phyloP scores from a whole-genome alignment of 2,888 invertebrate genomes.

The Schizaphis graminum region DNA sequence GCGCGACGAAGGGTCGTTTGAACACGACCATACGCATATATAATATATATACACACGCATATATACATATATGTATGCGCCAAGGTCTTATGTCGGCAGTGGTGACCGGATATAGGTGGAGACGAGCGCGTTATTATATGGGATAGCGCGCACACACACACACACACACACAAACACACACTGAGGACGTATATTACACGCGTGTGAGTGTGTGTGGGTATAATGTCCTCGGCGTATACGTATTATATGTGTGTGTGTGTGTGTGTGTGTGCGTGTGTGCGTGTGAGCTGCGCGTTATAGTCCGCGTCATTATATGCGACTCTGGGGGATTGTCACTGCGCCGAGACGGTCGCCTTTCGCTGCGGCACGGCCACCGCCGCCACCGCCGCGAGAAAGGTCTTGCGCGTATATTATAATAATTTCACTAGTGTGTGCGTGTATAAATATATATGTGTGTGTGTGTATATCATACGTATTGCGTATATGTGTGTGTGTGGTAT shows the following conservation, averaged over 20 bases:
- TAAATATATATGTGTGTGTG: not conserved
- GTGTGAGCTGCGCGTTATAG: constrained; percentile 38
- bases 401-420: constrained; percentile 24
- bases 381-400: not conserved
- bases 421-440: not conserved
- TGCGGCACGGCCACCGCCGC: constrained; percentile 1
- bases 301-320: constrained; percentile 48
- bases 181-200: not conserved
- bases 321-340: constrained; percentile 33
- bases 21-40: not conserved
- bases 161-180: too few relatives aligned
- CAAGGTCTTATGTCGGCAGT: constrained; percentile 6
- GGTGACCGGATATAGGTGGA: constrained; percentile 52
- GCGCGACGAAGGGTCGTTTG: constrained; percentile 22
- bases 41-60: not conserved
- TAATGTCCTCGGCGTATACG: not conserved
- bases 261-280: not conserved
- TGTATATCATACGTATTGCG: too few relatives aligned
- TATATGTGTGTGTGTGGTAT: not conserved
- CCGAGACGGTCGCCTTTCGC: constrained; percentile 41
- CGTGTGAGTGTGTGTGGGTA: not conserved
- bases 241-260: not conserved
- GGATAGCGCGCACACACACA: not conserved
- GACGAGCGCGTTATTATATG: constrained; percentile 13
- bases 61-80: not conserved